Conservation (phyloP, 2,797 vertebrate species). For the Poeciliopsis presidionis region DNA sequence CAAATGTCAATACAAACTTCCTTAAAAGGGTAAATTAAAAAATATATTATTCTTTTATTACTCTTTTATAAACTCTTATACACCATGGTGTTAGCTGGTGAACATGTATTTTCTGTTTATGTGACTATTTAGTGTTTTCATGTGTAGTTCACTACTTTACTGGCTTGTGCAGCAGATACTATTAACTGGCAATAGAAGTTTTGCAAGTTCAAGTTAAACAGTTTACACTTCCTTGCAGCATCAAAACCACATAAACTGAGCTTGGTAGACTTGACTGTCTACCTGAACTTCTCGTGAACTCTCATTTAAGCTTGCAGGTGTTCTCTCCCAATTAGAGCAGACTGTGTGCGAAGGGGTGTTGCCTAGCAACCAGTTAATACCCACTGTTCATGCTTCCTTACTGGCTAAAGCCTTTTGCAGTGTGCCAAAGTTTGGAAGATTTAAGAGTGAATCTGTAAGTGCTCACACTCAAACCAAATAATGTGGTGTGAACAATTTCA, state of each 20-base stretch:
- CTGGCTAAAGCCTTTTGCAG: slow-evolving; percentile 5
- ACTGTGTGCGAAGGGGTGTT: slow-evolving; percentile 5
- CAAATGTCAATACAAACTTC: neutral
- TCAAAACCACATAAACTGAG: neutral
- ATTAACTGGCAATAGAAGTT: neutral
- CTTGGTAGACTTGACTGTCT: neutral
- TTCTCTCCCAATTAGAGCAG: slow-evolving; percentile 10
- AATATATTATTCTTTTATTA: neutral
- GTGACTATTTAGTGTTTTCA: neutral
- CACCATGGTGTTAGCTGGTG: neutral
- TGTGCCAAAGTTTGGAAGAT: slow-evolving; percentile 3
- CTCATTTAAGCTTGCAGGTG: slow-evolving; percentile 17
- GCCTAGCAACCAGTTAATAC: slow-evolving; percentile 13
- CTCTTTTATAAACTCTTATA: neutral
- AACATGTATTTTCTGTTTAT: neutral
- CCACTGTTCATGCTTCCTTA: neutral
- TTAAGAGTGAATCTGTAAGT: slow-evolving; percentile 1
- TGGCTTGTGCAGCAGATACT: neutral
- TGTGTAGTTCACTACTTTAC: neutral
- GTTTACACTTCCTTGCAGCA: neutral
- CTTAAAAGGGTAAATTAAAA: too few relatives aligned
- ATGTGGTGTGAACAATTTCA: neutral
- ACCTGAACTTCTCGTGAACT: slow-evolving; percentile 5
- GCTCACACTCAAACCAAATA: neutral
- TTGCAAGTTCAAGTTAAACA: neutral